These are phyloP conservation scores for Vulpes lagopus DNA, from an alignment of 2,113 vertebrate genomes.

Conservation along the genomic window DNA sequence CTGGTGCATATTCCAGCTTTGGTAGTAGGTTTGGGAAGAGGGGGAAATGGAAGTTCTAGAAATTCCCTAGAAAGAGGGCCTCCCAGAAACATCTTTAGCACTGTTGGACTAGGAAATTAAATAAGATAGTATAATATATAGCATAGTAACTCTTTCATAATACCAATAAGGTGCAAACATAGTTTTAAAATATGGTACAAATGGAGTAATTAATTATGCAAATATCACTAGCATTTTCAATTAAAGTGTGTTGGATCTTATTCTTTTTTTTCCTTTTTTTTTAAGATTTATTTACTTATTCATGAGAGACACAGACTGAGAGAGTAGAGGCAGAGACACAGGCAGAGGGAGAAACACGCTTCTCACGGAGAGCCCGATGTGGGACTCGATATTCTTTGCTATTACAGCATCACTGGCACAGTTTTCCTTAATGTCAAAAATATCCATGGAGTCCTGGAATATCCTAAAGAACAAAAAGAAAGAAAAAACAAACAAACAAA, in stretches of 20 bases:
- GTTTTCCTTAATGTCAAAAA: not conserved
- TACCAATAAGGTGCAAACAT: not conserved
- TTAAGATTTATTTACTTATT: too few relatives aligned
- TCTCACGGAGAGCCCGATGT: fast-evolving
- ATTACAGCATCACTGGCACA: not conserved
- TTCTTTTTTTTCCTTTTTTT: not conserved
- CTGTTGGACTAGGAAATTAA: not conserved
- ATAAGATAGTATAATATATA: not conserved
- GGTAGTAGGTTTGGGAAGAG: not conserved
- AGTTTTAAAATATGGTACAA: not conserved
- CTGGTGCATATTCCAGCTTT: not conserved
- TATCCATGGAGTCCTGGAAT: not conserved
- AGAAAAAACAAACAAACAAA: not conserved
- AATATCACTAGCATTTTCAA: not conserved
- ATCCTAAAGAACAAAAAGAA: not conserved
- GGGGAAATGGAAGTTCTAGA: not conserved
- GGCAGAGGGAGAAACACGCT: too few relatives aligned
- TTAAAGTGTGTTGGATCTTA: not conserved
- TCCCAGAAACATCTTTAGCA: not conserved
- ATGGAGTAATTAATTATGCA: not conserved
- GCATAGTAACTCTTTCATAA: not conserved
- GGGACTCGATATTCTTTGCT: not conserved
- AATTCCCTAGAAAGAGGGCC: not conserved
- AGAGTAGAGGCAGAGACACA: too few relatives aligned
- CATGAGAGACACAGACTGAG: too few relatives aligned